phyloP scores from a whole-genome alignment of 2,113 vertebrate species.

The Grammomys dolichurus region DNA sequence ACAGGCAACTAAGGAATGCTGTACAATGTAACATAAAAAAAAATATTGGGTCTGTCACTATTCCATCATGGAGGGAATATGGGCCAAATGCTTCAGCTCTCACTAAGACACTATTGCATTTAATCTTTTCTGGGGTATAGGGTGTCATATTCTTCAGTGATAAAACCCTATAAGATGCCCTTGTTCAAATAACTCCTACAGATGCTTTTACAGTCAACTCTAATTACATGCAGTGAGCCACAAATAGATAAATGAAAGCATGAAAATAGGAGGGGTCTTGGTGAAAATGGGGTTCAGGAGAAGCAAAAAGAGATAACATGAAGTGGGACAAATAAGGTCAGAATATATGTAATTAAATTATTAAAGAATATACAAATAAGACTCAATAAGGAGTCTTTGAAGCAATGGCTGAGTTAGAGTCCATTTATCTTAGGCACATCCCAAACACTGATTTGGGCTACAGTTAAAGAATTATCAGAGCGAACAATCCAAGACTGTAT shows the following conservation, averaged over 20 bases:
- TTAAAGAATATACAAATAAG: not conserved
- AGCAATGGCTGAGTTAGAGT: not conserved
- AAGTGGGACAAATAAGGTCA: not conserved
- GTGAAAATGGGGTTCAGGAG: not conserved
- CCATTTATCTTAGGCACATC: not conserved
- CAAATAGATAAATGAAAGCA: not conserved
- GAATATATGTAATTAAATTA: not conserved
- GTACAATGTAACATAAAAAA: too few species aligned
- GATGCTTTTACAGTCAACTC: not conserved
- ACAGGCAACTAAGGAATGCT: too few species aligned
- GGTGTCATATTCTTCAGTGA: not conserved
- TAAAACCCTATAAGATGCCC: not conserved
- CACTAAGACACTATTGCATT: not conserved
- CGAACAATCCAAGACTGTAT: not conserved
- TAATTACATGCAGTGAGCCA: not conserved
- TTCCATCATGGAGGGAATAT: not conserved
- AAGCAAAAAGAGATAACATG: not conserved
- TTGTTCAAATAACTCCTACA: not conserved
- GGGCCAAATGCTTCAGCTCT: not conserved
- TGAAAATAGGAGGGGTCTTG: not conserved
- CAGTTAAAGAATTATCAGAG: slow-evolving; percentile 53
- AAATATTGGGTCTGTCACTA: not conserved
- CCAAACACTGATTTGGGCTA: not conserved
- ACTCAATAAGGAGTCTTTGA: not conserved
- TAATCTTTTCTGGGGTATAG: not conserved